phyloP scores from a whole-genome alignment of 37 sponge, comb jelly and placozoan genomes.

The Oopsacas minuta region DNA sequence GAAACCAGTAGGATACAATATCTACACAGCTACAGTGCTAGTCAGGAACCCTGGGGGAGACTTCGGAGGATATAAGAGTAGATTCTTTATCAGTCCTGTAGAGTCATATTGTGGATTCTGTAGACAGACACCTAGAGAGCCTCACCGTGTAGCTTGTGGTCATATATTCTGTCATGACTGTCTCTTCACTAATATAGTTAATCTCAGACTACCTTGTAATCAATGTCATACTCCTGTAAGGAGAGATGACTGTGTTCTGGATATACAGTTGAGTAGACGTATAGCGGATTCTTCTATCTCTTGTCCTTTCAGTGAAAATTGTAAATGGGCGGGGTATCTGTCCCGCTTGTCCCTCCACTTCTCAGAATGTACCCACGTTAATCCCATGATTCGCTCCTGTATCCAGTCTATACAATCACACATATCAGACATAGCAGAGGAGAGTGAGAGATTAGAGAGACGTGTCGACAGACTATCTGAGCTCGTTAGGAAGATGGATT shows the following conservation, averaged over 20 bases:
- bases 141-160: neutral
- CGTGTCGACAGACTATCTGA: neutral
- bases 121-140: neutral
- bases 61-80: neutral
- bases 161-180: constrained; percentile 7
- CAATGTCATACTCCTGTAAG: neutral
- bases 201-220: neutral
- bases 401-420: neutral
- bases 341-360: neutral
- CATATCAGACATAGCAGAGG: neutral
- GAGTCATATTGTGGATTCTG: neutral
- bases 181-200: neutral
- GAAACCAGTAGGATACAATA: neutral
- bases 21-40: neutral
- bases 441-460: neutral
- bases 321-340: neutral
- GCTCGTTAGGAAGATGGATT: neutral
- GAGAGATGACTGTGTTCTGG: neutral
- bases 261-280: neutral
- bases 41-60: neutral
- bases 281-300: neutral
- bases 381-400: neutral
- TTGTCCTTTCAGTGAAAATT: neutral
- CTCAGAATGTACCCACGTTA: neutral
- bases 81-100: neutral